Percentiles rank a stretch among this genome's conserved stretches.
Evolutionary conservation across 2,888 invertebrate species (phyloP).

Genomic region (Sinhomidia bicolor): DNA sequence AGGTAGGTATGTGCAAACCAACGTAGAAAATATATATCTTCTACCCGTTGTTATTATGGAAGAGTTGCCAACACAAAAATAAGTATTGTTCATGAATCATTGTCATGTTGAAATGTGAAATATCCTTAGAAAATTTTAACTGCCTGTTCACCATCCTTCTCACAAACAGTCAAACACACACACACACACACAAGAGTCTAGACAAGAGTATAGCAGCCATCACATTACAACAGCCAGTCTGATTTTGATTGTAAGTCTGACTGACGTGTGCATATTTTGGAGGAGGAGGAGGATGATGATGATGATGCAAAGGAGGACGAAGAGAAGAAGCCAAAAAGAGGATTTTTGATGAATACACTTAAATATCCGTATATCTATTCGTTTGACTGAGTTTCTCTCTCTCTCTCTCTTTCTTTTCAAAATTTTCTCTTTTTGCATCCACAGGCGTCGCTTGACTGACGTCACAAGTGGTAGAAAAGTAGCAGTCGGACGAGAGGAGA

Average conservation of each 20-base stretch:
- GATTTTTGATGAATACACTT: slow-evolving; percentile 8
- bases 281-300: background rate
- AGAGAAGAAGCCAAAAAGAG: slow-evolving; percentile 3
- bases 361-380: background rate
- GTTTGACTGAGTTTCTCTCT: background rate
- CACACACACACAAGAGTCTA: no score
- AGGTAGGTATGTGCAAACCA: background rate
- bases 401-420: background rate
- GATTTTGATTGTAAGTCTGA: slow-evolving; percentile 31
- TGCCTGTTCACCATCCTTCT: slow-evolving; percentile 7
- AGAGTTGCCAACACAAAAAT: slow-evolving; percentile 16
- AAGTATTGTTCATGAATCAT: slow-evolving; percentile 57
- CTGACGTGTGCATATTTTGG: slow-evolving; percentile 22
- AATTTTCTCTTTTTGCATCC: background rate
- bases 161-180: background rate
- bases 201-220: no score
- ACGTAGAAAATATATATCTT: background rate
- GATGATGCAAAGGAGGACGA: background rate
- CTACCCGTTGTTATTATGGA: background rate
- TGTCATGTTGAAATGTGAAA: slow-evolving; percentile 55
- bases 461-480: background rate
- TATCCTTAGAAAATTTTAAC: slow-evolving; percentile 54
- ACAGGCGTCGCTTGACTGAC: background rate
- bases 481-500: no score
- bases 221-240: background rate